Evolutionary conservation across 1,140 invertebrate species (phyloP).

Genomic region (Ptiloglossa arizonensis): DNA sequence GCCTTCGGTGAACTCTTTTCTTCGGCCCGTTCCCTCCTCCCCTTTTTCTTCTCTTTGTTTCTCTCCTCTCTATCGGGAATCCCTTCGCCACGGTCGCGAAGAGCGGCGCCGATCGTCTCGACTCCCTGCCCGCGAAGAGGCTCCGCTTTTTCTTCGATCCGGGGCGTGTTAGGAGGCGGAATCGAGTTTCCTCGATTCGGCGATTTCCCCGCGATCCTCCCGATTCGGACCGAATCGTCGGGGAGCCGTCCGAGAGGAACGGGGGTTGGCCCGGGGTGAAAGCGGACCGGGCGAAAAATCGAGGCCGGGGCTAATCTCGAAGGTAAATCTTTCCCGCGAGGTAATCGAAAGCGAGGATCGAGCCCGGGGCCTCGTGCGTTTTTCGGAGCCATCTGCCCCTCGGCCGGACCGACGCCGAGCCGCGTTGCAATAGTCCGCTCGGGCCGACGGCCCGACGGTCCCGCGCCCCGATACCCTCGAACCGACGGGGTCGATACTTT

Average conservation of each 20-base stretch:
- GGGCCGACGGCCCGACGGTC: conserved; percentile 26
- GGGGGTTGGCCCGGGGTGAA: background rate
- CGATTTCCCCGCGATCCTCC: too few species aligned
- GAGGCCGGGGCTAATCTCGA: conserved; percentile 67
- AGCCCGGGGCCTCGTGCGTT: conserved; percentile 41
- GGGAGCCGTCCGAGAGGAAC: background rate
- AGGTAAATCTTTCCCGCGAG: conserved; percentile 71
- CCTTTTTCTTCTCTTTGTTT: too few species aligned
- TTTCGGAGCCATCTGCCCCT: conserved; percentile 74
- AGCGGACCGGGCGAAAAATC: conserved; percentile 42
- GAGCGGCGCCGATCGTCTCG: conserved; percentile 9
- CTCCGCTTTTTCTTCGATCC: background rate
- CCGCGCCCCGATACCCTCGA: conserved; percentile 31
- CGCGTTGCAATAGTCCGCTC: conserved; percentile 62
- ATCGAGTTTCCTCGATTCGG: too few species aligned
- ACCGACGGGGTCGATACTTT: conserved; percentile 71
- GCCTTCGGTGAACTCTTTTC: conserved; percentile 20
- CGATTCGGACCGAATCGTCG: too few species aligned
- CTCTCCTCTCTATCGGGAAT: background rate
- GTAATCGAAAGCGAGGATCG: conserved; percentile 71
- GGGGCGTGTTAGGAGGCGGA: too few species aligned
- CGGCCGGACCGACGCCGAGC: conserved; percentile 29
- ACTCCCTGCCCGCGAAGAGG: too few species aligned
- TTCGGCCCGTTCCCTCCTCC: too few species aligned
- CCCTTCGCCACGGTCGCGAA: conserved; percentile 13